These are phyloP conservation scores for Streblospio benedicti DNA, from an alignment of 1,140 invertebrate genomes.

Conservation along the genomic window DNA sequence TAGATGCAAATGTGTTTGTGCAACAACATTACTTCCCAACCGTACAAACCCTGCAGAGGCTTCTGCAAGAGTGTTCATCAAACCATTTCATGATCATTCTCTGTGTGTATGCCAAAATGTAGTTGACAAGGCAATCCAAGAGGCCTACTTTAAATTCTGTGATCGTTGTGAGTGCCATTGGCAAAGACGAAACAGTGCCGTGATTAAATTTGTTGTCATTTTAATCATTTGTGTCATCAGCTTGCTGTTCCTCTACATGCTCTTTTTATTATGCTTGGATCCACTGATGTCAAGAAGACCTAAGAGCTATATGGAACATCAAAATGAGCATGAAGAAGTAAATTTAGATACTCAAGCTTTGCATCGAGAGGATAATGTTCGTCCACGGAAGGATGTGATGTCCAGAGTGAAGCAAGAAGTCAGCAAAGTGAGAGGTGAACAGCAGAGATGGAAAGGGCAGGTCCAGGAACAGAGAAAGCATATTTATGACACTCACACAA, in stretches of 20 bases:
- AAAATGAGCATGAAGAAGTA: no score
- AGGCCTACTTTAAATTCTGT: slow-evolving; percentile 78
- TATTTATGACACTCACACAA: slow-evolving; percentile 94
- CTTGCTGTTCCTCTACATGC: slow-evolving; percentile 92
- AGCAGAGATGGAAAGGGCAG: slow-evolving; percentile 94
- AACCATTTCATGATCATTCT: no score
- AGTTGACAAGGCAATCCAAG: no score
- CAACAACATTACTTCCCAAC: no score
- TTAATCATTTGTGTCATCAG: slow-evolving; percentile 97
- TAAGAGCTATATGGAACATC: slow-evolving; percentile 87
- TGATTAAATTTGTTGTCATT: slow-evolving; percentile 95
- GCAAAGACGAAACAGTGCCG: slow-evolving; percentile 88
- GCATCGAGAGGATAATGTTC: no score
- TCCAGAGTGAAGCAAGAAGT: slow-evolving; percentile 46
- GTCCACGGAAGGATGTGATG: no score
- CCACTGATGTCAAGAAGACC: slow-evolving; percentile 77
- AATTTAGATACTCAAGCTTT: no score
- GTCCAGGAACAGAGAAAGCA: slow-evolving; percentile 91
- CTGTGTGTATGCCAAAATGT: no score
- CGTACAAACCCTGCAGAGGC: no score
- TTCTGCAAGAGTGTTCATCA: no score
- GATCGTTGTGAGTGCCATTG: slow-evolving; percentile 90
- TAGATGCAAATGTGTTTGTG: no score
- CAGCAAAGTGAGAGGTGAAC: slow-evolving; percentile 87
- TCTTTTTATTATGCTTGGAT: slow-evolving; percentile 92